These are phyloP conservation scores for Amphiprion percula DNA, from an alignment of 2,113 vertebrate species.

Conservation along the genomic window DNA sequence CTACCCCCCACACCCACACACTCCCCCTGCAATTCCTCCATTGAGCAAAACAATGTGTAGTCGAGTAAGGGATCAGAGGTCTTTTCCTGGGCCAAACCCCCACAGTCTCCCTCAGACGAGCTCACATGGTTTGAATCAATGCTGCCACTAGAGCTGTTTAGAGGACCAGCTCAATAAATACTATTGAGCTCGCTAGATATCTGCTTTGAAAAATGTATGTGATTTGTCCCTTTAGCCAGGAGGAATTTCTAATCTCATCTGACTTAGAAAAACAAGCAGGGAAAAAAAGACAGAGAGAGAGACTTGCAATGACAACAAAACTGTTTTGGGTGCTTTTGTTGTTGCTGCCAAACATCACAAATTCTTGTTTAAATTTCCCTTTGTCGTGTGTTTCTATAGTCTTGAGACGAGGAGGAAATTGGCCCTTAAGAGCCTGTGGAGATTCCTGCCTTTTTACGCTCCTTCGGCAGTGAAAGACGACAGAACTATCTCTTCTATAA, in stretches of 20 bases:
- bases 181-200: slow-evolving; percentile 38
- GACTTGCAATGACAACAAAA: slow-evolving; percentile 13
- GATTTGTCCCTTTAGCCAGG: slow-evolving; percentile 10
- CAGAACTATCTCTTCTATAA: slow-evolving; percentile 61
- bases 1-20: slow-evolving; percentile 27
- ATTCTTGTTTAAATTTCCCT: slow-evolving; percentile 59
- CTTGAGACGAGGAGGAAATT: slow-evolving; percentile 77
- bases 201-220: slow-evolving; percentile 20
- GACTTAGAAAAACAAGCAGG: slow-evolving; percentile 35
- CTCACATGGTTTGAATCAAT: slow-evolving; percentile 85
- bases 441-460: slow-evolving; percentile 72
- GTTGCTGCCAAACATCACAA: slow-evolving; percentile 58
- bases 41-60: slow-evolving; percentile 77
- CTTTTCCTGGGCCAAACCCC: slow-evolving; percentile 79
- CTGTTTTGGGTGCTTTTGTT: slow-evolving; percentile 45
- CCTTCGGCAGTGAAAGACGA: slow-evolving; percentile 79
- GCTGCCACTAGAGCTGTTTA: slow-evolving; percentile 70
- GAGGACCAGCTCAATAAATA: slow-evolving; percentile 64
- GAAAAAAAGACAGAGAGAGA: not conserved
- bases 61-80: slow-evolving; percentile 79
- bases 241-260: slow-evolving; percentile 47
- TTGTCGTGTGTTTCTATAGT: slow-evolving; percentile 67
- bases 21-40: slow-evolving; percentile 41
- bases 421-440: slow-evolving; percentile 76
- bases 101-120: slow-evolving; percentile 60